phyloP scores from a whole-genome alignment of 2,797 vertebrate genomes.

The Sebastes miniatus region DNA sequence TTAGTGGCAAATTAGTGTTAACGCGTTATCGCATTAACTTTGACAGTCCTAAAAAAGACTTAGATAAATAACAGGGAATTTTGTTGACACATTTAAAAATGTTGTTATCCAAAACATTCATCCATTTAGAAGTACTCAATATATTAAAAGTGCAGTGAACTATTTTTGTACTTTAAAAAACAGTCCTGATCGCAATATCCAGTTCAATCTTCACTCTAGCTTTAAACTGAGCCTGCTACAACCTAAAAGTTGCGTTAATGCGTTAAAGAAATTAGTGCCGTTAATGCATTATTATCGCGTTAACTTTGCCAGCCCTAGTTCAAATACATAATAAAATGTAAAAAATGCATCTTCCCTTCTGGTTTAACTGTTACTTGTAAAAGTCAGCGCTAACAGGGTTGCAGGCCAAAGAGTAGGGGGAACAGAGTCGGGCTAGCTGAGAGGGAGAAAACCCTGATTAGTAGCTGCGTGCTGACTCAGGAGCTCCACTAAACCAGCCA shows the following conservation, averaged over 20 bases:
- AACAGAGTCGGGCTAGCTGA: constrained; percentile 21
- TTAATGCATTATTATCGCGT: no score
- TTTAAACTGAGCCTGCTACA: no score
- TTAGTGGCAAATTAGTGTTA: no score
- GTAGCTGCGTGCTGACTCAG: constrained; percentile 71
- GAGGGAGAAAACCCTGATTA: constrained; percentile 66
- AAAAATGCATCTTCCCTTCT: background rate
- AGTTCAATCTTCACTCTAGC: background rate
- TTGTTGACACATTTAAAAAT: background rate
- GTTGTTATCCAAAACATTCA: background rate
- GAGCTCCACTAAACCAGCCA: constrained; percentile 68
- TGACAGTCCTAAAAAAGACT: no score
- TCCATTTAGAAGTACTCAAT: background rate
- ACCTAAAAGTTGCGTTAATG: no score
- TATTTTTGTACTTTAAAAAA: background rate
- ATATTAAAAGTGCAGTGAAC: background rate
- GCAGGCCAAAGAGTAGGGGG: background rate
- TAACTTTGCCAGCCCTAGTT: no score
- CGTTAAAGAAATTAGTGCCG: background rate
- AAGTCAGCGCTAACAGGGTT: constrained; percentile 7
- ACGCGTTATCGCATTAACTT: no score
- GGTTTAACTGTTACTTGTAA: constrained; percentile 1
- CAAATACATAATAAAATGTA: background rate
- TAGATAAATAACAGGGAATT: background rate
- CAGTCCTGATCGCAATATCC: background rate